Conservation (phyloP, 2,888 invertebrate genomes). For the Unio delphinus region DNA sequence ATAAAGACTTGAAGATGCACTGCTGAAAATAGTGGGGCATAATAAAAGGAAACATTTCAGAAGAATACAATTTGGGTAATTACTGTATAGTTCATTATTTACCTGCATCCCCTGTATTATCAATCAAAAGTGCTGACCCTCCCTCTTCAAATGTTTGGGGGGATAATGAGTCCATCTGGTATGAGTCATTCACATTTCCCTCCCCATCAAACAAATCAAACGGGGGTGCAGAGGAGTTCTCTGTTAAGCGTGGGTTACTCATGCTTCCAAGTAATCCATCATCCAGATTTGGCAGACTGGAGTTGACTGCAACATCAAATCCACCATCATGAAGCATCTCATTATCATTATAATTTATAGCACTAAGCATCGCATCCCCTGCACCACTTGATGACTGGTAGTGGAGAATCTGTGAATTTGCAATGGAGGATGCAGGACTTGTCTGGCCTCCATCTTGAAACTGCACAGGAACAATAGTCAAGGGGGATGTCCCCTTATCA, state of each 20-base stretch:
- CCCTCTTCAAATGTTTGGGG: slow-evolving; percentile 62
- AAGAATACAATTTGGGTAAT: too few relatives aligned
- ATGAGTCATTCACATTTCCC: slow-evolving; percentile 61
- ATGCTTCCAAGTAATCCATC: slow-evolving; percentile 64
- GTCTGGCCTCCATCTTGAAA: slow-evolving; percentile 60
- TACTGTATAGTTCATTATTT: background rate
- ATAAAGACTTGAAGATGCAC: too few relatives aligned
- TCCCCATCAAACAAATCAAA: slow-evolving; percentile 70
- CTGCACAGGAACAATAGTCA: slow-evolving; percentile 30
- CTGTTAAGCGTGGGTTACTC: slow-evolving; percentile 55
- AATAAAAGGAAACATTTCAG: too few relatives aligned
- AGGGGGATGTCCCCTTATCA: slow-evolving; percentile 26
- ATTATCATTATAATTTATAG: slow-evolving; percentile 68
- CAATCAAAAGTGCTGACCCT: slow-evolving; percentile 45
- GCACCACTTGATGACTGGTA: slow-evolving; percentile 58
- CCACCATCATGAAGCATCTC: slow-evolving; percentile 68
- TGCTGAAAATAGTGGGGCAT: too few relatives aligned
- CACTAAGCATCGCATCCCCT: slow-evolving; percentile 71
- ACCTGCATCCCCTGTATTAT: slow-evolving; percentile 22
- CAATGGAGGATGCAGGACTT: slow-evolving; percentile 58
- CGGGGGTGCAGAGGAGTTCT: slow-evolving; percentile 46
- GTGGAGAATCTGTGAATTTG: slow-evolving; percentile 52
- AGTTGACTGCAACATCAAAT: slow-evolving; percentile 64
- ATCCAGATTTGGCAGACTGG: slow-evolving; percentile 60
- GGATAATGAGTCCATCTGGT: slow-evolving; percentile 64